These are phyloP conservation scores for Poicephalus meyeri DNA, from an alignment of 2,113 vertebrate species.

Conservation along the genomic window DNA sequence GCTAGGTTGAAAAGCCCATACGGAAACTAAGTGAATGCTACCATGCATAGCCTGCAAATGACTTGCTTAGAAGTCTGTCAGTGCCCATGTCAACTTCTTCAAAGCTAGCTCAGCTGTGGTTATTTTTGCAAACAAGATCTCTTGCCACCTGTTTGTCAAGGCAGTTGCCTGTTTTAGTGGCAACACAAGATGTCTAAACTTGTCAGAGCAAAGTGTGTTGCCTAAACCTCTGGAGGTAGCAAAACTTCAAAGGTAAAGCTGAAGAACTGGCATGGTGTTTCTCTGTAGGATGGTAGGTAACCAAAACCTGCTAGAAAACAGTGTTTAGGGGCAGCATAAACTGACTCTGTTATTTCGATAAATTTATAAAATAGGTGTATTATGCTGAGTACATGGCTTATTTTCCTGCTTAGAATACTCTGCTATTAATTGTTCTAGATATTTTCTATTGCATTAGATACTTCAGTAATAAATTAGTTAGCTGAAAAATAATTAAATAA, in stretches of 20 bases:
- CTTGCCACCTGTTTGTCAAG: not conserved
- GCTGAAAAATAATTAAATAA: not conserved
- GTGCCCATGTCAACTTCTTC: not conserved
- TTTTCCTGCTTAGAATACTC: not conserved
- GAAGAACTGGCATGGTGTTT: not conserved
- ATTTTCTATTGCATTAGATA: not conserved
- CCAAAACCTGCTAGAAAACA: not conserved
- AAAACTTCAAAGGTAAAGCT: not conserved
- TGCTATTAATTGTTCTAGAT: not conserved
- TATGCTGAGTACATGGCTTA: not conserved
- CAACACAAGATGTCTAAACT: not conserved
- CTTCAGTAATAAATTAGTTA: not conserved
- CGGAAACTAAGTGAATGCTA: not conserved
- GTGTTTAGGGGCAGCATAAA: not conserved
- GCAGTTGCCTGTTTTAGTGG: not conserved
- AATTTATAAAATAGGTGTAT: not conserved
- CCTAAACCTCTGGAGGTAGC: not conserved
- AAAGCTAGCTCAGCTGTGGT: not conserved
- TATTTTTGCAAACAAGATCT: not conserved
- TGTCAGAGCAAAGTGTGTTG: not conserved
- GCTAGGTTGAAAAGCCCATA: not conserved
- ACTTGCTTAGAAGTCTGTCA: not conserved
- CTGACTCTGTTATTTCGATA: not conserved
- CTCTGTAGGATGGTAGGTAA: not conserved
- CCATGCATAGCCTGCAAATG: not conserved